A percentile compares a stretch with the other conserved stretches of the same genome.
Evolutionary conservation across 2,888 invertebrate species (phyloP).

Genomic region (Clanis bilineata): DNA sequence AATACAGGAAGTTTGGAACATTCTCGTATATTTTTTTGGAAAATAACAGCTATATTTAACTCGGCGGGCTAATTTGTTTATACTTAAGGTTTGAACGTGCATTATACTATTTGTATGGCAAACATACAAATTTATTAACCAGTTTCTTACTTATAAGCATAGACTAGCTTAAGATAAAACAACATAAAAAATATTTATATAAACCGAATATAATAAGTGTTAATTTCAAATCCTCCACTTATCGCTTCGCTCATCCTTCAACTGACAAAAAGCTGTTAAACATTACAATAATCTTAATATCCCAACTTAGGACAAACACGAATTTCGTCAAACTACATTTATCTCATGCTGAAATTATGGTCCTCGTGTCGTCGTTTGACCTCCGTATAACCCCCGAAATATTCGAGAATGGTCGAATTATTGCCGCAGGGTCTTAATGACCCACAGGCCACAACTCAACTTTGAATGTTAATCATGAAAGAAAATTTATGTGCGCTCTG

Average conservation of each 20-base stretch:
- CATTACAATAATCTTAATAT: not conserved
- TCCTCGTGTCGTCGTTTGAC: not conserved
- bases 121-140: no score
- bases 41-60: not conserved
- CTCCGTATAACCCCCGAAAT: not conserved
- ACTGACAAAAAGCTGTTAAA: not conserved
- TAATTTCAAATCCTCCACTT: not conserved
- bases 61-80: no score
- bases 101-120: no score
- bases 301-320: not conserved
- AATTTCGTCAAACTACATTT: not conserved
- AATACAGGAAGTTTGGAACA: not conserved
- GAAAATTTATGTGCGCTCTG: conserved; percentile 32
- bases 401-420: not conserved
- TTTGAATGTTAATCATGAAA: conserved; percentile 31
- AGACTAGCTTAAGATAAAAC: no score
- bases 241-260: no score
- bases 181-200: no score
- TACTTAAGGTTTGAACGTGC: no score
- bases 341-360: not conserved
- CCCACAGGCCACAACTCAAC: conserved; percentile 26
- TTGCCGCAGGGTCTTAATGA: conserved; percentile 24
- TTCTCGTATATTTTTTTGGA: not conserved
- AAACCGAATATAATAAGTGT: no score
- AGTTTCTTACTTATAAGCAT: no score